phyloP scores from a whole-genome alignment of 2,113 vertebrate genomes.

The Thinocorus orbignyianus region DNA sequence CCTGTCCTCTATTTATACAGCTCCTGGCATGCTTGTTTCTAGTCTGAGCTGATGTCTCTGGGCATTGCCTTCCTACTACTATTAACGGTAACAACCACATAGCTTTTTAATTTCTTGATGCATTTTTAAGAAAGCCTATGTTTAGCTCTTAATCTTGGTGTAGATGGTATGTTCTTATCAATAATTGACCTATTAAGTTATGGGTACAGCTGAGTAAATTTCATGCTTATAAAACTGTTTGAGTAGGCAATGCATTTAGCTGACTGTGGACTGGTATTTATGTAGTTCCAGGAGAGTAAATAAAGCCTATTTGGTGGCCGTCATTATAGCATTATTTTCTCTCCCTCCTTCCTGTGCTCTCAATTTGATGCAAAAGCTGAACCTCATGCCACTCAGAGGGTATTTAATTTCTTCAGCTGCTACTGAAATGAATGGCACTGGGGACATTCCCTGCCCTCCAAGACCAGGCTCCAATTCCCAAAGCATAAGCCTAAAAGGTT shows the following conservation, averaged over 20 bases:
- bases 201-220: slow-evolving; percentile 43
- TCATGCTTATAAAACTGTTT: slow-evolving; percentile 29
- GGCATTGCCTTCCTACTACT: not conserved
- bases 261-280: slow-evolving; percentile 42
- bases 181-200: slow-evolving; percentile 35
- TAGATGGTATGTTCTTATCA: not conserved
- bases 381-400: not conserved
- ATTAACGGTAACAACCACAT: not conserved
- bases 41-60: not conserved
- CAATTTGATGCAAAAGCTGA: not conserved
- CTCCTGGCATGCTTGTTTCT: not conserved
- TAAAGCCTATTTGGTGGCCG: not conserved
- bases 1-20: not conserved
- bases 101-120: slow-evolving; percentile 15
- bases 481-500: not conserved
- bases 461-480: not conserved
- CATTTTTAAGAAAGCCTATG: not conserved
- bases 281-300: slow-evolving; percentile 47
- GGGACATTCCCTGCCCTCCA: not conserved
- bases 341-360: not conserved
- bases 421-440: not conserved
- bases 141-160: not conserved
- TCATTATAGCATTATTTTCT: slow-evolving; percentile 2
- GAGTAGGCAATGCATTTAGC: slow-evolving; percentile 42
- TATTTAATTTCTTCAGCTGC: not conserved